These are phyloP conservation scores for Chamaea fasciata DNA, from an alignment of 2,113 vertebrate genomes.

Conservation along the genomic window DNA sequence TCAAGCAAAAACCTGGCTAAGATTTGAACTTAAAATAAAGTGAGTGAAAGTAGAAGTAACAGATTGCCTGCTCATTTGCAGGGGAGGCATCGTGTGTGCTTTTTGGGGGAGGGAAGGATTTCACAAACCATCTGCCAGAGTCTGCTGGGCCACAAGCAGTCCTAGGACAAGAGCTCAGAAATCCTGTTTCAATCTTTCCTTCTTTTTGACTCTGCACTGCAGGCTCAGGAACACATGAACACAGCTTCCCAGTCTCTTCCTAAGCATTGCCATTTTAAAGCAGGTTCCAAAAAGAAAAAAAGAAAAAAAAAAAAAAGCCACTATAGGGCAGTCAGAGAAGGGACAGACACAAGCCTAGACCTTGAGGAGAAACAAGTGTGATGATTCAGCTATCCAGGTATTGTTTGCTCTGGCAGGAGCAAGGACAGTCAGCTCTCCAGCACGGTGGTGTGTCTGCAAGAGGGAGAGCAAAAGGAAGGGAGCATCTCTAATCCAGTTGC, in stretches of 20 bases:
- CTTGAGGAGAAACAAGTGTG: neutral
- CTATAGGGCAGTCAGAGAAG: neutral
- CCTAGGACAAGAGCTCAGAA: neutral
- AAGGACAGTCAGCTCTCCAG: neutral
- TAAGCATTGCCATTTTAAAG: neutral
- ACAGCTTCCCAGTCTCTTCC: neutral
- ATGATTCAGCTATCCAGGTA: neutral
- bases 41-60: neutral
- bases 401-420: neutral
- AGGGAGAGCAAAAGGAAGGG: neutral
- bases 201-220: neutral
- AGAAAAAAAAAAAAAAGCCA: neutral
- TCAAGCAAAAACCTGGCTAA: neutral
- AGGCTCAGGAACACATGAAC: neutral
- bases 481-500: neutral
- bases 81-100: fast-evolving
- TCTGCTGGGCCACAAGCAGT: neutral
- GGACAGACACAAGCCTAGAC: neutral
- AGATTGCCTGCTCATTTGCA: constrained; percentile 48
- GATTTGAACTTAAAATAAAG: neutral
- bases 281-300: neutral
- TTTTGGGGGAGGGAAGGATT: neutral
- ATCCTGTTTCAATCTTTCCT: neutral
- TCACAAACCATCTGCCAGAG: constrained; percentile 32
- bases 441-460: neutral